phyloP scores from a whole-genome alignment of 2,888 invertebrate species.

The Hermaeophaga mercurialis region DNA sequence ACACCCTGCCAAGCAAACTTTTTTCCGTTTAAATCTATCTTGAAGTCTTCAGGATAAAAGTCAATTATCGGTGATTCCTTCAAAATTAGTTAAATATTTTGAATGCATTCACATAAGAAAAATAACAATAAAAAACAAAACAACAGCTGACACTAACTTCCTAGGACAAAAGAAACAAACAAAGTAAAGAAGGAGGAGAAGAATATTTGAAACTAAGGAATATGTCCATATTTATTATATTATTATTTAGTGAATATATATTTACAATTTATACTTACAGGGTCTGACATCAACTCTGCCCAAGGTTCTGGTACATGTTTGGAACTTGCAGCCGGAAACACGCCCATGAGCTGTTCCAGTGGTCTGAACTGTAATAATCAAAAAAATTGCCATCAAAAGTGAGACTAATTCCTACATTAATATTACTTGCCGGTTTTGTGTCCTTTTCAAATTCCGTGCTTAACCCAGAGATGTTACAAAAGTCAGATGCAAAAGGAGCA shows the following conservation, averaged over 20 bases:
- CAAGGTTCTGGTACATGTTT: slow-evolving; percentile 93
- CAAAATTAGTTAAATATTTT: slow-evolving; percentile 32
- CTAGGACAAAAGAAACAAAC: too few species aligned
- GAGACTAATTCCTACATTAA: neutral
- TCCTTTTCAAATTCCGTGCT: slow-evolving; percentile 86
- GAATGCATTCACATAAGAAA: slow-evolving; percentile 17
- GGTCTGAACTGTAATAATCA: slow-evolving; percentile 80
- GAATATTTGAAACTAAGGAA: too few species aligned
- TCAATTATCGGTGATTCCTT: slow-evolving; percentile 94
- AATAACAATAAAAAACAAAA: too few species aligned
- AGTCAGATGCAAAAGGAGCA: slow-evolving; percentile 99
- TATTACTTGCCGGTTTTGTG: slow-evolving; percentile 77
- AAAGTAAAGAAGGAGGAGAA: too few species aligned
- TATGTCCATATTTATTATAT: too few species aligned
- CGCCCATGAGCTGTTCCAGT: slow-evolving; percentile 98
- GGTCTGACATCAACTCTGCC: slow-evolving; percentile 91
- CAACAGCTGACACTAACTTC: too few species aligned
- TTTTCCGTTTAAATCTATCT: slow-evolving; percentile 98
- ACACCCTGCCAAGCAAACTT: slow-evolving; percentile 99
- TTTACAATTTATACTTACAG: slow-evolving; percentile 67
- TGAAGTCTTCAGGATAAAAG: slow-evolving; percentile 97
- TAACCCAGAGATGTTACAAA: slow-evolving; percentile 85
- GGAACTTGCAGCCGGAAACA: slow-evolving; percentile 97
- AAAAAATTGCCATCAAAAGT: neutral
- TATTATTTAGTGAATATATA: too few species aligned